Conservation (phyloP, 2,888 invertebrate genomes). For the Crematogaster levior region DNA sequence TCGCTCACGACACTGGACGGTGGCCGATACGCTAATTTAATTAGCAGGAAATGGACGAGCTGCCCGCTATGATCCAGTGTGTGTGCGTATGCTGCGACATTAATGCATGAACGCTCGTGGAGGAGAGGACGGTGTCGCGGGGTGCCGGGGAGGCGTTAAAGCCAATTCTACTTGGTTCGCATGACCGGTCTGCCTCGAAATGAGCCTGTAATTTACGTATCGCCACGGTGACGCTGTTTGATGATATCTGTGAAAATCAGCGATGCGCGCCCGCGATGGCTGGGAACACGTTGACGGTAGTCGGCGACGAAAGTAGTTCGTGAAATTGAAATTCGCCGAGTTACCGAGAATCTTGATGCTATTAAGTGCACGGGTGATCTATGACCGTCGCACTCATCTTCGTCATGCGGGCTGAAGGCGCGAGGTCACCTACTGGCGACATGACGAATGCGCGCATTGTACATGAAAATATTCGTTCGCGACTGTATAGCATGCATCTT, state of each 20-base stretch:
- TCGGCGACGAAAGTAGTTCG: conserved; percentile 10
- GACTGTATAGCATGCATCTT: not conserved
- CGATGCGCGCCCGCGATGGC: conserved; percentile 49
- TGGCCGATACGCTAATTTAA: conserved; percentile 80
- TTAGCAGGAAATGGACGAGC: conserved; percentile 77
- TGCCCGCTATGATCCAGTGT: conserved; percentile 68
- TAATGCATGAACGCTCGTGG: conserved; percentile 68
- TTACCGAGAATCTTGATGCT: conserved; percentile 32
- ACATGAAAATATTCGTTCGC: conserved; percentile 21
- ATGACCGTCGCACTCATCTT: conserved; percentile 32
- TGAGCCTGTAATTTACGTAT: conserved; percentile 50
- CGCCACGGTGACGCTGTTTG: conserved; percentile 37
- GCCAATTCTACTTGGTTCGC: conserved; percentile 61
- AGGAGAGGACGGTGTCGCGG: conserved; percentile 18
- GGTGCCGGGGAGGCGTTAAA: conserved; percentile 21
- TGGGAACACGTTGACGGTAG: conserved; percentile 11
- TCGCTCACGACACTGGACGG: conserved; percentile 67
- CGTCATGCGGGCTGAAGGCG: conserved; percentile 24
- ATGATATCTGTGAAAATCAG: conserved; percentile 64
- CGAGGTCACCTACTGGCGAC: not conserved
- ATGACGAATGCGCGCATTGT: conserved; percentile 19
- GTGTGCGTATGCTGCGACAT: conserved; percentile 71
- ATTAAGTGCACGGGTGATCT: conserved; percentile 31
- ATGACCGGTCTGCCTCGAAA: conserved; percentile 33
- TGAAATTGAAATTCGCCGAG: conserved; percentile 42